Evolutionary conservation across 2,113 vertebrate species (phyloP).

Genomic region (Axis porcinus): DNA sequence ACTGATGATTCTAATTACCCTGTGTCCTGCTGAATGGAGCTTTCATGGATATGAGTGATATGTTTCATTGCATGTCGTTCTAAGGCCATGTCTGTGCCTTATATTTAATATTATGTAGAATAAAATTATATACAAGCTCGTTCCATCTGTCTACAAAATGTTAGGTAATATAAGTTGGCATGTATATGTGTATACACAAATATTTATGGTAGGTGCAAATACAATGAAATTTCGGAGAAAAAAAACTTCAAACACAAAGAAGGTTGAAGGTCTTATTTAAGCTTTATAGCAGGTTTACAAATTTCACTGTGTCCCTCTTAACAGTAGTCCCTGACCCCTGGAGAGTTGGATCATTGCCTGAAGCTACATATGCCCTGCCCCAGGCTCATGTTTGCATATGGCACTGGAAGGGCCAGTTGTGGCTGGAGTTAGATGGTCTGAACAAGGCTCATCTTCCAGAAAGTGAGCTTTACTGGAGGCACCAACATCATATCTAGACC

Average conservation of each 20-base stretch:
- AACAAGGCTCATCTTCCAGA: neutral
- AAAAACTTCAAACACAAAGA: neutral
- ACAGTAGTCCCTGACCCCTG: neutral
- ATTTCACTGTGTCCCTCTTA: neutral
- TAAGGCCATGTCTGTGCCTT: neutral
- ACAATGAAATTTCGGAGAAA: neutral
- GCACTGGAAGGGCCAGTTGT: neutral
- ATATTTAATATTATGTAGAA: neutral
- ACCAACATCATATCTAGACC: neutral
- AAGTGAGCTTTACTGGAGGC: neutral
- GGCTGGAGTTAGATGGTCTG: neutral
- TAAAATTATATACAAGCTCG: neutral
- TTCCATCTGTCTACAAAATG: neutral
- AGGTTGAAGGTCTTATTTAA: neutral
- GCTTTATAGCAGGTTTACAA: neutral
- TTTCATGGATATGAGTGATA: neutral
- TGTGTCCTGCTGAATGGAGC: neutral
- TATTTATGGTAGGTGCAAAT: neutral
- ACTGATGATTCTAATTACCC: conserved; percentile 52
- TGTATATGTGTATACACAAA: neutral
- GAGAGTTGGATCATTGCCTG: neutral
- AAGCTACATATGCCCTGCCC: neutral
- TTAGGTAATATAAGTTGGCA: neutral
- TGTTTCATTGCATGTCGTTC: neutral
- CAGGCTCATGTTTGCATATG: neutral